Conservation (phyloP, 2,888 invertebrate genomes). For the Lepidocyrtoides sp. region DNA sequence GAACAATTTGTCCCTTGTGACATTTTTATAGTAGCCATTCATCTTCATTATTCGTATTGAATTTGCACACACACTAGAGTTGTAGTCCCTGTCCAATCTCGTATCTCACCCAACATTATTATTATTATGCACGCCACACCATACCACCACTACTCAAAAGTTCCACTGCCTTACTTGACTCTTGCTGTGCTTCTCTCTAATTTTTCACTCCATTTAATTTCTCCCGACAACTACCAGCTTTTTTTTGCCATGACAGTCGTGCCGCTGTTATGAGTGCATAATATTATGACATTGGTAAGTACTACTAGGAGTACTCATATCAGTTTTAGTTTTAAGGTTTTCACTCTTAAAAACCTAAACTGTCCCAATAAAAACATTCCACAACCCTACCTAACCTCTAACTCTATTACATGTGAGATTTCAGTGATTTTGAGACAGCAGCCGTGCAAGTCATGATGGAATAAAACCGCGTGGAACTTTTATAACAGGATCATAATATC, state of each 20-base stretch:
- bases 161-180: neutral
- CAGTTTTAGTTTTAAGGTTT: neutral
- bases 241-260: too few species aligned
- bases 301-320: too few species aligned
- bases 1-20: slow-evolving; percentile 53
- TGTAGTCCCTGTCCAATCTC: too few species aligned
- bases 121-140: slow-evolving; percentile 6
- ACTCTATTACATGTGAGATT: neutral
- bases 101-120: neutral
- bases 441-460: slow-evolving; percentile 40
- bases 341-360: neutral
- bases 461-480: slow-evolving; percentile 34
- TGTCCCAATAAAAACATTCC: neutral
- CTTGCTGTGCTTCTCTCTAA: neutral
- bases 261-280: too few species aligned
- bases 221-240: too few species aligned
- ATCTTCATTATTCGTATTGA: slow-evolving; percentile 23
- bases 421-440: too few species aligned
- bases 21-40: slow-evolving; percentile 49
- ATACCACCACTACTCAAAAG: neutral
- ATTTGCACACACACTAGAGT: slow-evolving; percentile 17
- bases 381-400: neutral
- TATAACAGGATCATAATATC: neutral
- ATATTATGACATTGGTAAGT: too few species aligned
- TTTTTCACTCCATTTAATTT: neutral